Percentiles rank a stretch among this genome's conserved stretches.
phyloP scores from a whole-genome alignment of 2,888 invertebrate species.

The Andricus curvator region DNA sequence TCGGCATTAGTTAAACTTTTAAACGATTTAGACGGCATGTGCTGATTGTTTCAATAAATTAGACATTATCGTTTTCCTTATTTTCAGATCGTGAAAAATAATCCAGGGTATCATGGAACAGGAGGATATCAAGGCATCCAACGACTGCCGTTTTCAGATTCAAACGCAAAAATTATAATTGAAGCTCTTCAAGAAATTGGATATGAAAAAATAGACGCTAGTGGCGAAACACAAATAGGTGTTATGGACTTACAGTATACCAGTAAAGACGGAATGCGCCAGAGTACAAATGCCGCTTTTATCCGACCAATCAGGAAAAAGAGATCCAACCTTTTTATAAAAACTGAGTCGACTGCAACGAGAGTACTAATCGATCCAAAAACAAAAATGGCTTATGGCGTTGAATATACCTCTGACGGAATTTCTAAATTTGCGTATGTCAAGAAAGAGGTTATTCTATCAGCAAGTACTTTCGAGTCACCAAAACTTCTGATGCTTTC shows the following conservation, averaged over 20 bases:
- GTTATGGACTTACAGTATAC: slow-evolving; percentile 78
- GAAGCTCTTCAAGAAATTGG: slow-evolving; percentile 84
- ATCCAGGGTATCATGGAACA: slow-evolving; percentile 81
- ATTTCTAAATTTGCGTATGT: slow-evolving; percentile 70
- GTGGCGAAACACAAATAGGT: slow-evolving; percentile 81
- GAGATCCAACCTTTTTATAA: slow-evolving; percentile 73
- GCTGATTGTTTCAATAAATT: too few relatives aligned
- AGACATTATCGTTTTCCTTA: neutral
- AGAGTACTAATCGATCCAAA: slow-evolving; percentile 79
- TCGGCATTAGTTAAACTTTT: too few relatives aligned
- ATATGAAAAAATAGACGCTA: slow-evolving; percentile 80
- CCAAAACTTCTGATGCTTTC: slow-evolving; percentile 80
- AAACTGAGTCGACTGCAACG: slow-evolving; percentile 79
- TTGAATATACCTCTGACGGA: slow-evolving; percentile 75
- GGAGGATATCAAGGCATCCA: slow-evolving; percentile 84
- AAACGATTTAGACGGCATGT: too few relatives aligned
- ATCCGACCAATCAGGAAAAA: slow-evolving; percentile 83
- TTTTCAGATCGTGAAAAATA: slow-evolving; percentile 64
- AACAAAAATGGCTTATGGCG: slow-evolving; percentile 76
- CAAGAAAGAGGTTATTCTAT: slow-evolving; percentile 79
- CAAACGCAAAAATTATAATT: slow-evolving; percentile 81
- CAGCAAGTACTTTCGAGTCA: slow-evolving; percentile 79
- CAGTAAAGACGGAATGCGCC: slow-evolving; percentile 78
- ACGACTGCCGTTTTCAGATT: slow-evolving; percentile 82
- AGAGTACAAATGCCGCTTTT: slow-evolving; percentile 84